Conservation (phyloP, 2,797 vertebrate species). For the Cottoperca gobio region DNA sequence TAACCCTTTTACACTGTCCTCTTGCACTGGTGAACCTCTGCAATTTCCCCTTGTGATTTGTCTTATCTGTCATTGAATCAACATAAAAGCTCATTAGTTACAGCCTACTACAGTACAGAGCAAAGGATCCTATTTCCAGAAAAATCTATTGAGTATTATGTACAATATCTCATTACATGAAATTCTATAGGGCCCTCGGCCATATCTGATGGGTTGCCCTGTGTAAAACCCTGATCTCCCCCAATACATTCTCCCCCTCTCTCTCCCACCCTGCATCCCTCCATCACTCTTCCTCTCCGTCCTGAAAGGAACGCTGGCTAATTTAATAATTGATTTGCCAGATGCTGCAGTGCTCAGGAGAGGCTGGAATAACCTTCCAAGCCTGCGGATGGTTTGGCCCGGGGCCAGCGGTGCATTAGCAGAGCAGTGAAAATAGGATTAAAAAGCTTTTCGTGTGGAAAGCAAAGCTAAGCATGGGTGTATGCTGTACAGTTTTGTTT, state of each 20-base stretch:
- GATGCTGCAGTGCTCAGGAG: slow-evolving; percentile 85
- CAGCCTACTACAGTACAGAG: slow-evolving; percentile 62
- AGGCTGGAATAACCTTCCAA: slow-evolving; percentile 82
- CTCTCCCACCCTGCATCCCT: slow-evolving; percentile 63
- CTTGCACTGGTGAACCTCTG: slow-evolving; percentile 19
- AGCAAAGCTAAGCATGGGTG: slow-evolving; percentile 52
- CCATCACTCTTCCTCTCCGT: slow-evolving; percentile 72
- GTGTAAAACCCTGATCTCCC: slow-evolving; percentile 52
- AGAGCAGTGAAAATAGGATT: slow-evolving; percentile 81
- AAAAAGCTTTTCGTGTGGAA: slow-evolving; percentile 79
- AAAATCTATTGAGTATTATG: slow-evolving; percentile 79
- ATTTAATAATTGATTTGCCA: slow-evolving; percentile 88
- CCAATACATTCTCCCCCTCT: slow-evolving; percentile 25
- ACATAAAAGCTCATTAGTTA: slow-evolving; percentile 67
- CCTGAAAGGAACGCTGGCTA: slow-evolving; percentile 82
- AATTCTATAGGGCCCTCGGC: slow-evolving; percentile 77
- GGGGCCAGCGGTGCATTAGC: slow-evolving; percentile 82
- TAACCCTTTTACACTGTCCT: slow-evolving; percentile 10
- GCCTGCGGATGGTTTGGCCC: slow-evolving; percentile 79
- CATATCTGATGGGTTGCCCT: slow-evolving; percentile 76
- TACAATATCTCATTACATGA: slow-evolving; percentile 83
- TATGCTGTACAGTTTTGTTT: slow-evolving; percentile 56
- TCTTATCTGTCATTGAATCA: slow-evolving; percentile 62
- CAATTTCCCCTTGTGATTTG: slow-evolving; percentile 36
- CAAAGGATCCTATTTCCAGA: slow-evolving; percentile 69